These are phyloP conservation scores for Butastur rufipennis DNA, from an alignment of 2,113 vertebrate genomes.

Conservation along the genomic window DNA sequence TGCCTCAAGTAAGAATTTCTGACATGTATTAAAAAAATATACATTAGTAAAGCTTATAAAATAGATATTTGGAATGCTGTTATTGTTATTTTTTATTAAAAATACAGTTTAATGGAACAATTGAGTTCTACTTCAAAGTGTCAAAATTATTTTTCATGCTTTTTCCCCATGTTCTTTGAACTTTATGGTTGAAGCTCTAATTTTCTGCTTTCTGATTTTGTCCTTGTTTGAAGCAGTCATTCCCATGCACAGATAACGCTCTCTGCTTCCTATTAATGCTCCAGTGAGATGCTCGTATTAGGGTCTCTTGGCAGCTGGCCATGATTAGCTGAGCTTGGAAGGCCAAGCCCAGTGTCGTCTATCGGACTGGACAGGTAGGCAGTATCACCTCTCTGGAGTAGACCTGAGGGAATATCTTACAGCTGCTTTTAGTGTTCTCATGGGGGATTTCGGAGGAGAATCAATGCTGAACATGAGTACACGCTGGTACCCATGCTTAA, in stretches of 20 bases:
- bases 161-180: slow-evolving; percentile 38
- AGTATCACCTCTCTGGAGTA: not conserved
- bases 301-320: not conserved
- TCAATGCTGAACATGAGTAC: rapidly evolving
- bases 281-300: not conserved
- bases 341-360: not conserved
- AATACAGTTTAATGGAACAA: slow-evolving; percentile 70
- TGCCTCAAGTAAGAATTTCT: slow-evolving; percentile 68
- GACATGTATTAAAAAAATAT: slow-evolving; percentile 70
- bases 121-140: slow-evolving; percentile 62
- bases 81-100: slow-evolving; percentile 68
- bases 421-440: not conserved
- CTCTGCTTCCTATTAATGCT: not conserved
- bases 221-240: slow-evolving; percentile 4
- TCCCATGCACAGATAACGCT: not conserved
- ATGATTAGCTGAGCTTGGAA: not conserved
- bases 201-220: slow-evolving; percentile 29
- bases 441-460: rapidly evolving
- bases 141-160: slow-evolving; percentile 49
- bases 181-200: slow-evolving; percentile 38
- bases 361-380: not conserved
- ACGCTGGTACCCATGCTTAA: not conserved
- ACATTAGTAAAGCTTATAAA: slow-evolving; percentile 69
- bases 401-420: not conserved
- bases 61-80: slow-evolving; percentile 63